Evolutionary conservation across 2,113 vertebrate species (phyloP).

Genomic region (Apodemus speciosus): DNA sequence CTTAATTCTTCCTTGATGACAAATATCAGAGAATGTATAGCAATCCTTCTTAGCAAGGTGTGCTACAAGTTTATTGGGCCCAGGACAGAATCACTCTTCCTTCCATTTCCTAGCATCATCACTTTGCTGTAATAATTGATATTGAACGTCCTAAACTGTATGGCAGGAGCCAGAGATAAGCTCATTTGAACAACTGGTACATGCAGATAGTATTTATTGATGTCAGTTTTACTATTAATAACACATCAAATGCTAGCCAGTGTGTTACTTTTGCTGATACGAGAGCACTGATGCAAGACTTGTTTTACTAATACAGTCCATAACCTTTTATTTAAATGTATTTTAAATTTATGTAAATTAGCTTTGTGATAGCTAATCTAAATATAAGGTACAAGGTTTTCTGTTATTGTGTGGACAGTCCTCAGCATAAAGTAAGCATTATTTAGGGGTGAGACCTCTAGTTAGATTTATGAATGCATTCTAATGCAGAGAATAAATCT

Average conservation of each 20-base stretch:
- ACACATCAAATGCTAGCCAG: constrained; percentile 42
- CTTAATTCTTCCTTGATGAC: constrained; percentile 14
- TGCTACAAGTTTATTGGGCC: background rate
- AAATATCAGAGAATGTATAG: background rate
- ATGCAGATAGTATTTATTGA: constrained; percentile 61
- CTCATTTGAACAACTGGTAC: constrained; percentile 63
- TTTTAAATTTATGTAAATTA: constrained; percentile 43
- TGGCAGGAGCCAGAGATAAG: constrained; percentile 40
- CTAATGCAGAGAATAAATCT: background rate
- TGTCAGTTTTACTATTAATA: constrained; percentile 56
- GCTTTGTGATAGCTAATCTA: constrained; percentile 25
- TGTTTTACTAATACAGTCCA: constrained; percentile 33
- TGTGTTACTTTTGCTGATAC: constrained; percentile 10
- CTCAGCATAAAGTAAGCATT: background rate
- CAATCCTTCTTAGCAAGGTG: background rate
- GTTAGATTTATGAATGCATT: background rate
- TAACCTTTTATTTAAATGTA: constrained; percentile 56
- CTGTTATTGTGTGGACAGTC: background rate
- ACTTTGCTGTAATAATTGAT: constrained; percentile 54
- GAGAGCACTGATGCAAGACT: background rate
- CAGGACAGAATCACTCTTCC: background rate
- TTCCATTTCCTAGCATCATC: constrained; percentile 26
- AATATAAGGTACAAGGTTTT: constrained; percentile 34
- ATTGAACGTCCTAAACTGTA: background rate
- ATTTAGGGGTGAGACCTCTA: background rate